phyloP scores from a whole-genome alignment of 2,888 invertebrate genomes.

The Nasonovia ribisnigri region DNA sequence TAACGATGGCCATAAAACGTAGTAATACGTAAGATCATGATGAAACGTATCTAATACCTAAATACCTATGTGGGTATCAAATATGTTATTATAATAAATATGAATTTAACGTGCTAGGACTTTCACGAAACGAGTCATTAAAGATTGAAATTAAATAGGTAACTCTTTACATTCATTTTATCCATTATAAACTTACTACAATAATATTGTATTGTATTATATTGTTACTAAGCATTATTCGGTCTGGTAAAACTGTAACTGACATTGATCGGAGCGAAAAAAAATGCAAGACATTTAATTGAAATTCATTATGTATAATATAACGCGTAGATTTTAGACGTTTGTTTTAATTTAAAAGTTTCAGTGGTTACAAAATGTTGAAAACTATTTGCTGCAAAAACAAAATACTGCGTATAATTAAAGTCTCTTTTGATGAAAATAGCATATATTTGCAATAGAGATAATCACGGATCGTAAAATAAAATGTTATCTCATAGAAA shows the following conservation, averaged over 20 bases:
- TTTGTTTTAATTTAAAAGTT: not conserved
- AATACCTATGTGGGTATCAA: not conserved
- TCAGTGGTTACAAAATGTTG: not conserved
- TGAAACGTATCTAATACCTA: not conserved
- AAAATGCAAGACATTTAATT: not conserved
- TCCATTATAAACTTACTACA: not conserved
- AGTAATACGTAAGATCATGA: not conserved
- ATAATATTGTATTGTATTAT: not conserved
- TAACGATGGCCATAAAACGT: not conserved
- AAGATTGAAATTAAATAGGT: not conserved
- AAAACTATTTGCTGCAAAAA: not conserved
- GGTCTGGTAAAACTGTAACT: slow-evolving; percentile 1
- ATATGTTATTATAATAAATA: not conserved
- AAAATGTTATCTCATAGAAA: not conserved
- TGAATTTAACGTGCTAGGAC: not conserved
- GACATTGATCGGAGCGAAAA: not conserved
- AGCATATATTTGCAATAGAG: not conserved
- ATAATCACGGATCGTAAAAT: not conserved
- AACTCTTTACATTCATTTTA: not conserved
- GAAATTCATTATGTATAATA: not conserved
- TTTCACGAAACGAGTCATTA: not conserved
- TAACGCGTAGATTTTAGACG: not conserved
- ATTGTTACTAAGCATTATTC: not conserved
- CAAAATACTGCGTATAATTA: not conserved
- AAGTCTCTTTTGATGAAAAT: not conserved